Percentiles rank a stretch among this genome's conserved stretches.
Evolutionary conservation across 2,888 invertebrate species (phyloP).

Genomic region (Myopa tessellatipennis): DNA sequence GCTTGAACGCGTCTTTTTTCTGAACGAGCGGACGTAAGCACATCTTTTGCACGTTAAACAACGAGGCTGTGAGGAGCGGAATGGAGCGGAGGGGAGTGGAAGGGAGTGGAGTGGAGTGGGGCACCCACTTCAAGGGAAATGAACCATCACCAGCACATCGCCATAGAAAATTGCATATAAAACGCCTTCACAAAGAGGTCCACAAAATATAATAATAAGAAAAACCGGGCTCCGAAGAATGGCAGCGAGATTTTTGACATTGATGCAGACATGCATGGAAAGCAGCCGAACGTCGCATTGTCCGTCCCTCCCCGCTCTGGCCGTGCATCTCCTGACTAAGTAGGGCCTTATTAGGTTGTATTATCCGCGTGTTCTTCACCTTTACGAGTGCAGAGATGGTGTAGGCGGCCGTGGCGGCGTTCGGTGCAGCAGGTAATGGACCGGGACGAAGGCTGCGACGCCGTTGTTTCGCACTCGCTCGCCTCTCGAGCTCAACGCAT

Average conservation of each 20-base stretch:
- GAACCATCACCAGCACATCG: not conserved
- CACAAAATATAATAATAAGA: not conserved
- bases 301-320: not conserved
- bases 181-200: not conserved
- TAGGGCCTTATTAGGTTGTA: conserved; percentile 39
- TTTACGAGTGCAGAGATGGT: conserved; percentile 15
- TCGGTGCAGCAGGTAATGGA: not conserved
- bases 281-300: not conserved
- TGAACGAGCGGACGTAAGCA: not conserved
- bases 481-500: not conserved
- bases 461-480: not conserved
- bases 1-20: not conserved
- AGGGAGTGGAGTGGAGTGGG: not conserved
- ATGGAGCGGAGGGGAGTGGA: not conserved
- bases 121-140: conserved; percentile 14
- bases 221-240: not conserved
- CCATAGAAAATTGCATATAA: conserved; percentile 20
- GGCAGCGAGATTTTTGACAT: conserved; percentile 30
- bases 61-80: not conserved
- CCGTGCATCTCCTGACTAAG: not conserved
- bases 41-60: not conserved
- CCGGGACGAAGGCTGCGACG: not conserved
- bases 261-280: conserved; percentile 19
- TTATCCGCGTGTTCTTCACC: conserved; percentile 46
- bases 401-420: conserved; percentile 34